Conservation (phyloP, 2,113 vertebrate species). For the Parus major region DNA sequence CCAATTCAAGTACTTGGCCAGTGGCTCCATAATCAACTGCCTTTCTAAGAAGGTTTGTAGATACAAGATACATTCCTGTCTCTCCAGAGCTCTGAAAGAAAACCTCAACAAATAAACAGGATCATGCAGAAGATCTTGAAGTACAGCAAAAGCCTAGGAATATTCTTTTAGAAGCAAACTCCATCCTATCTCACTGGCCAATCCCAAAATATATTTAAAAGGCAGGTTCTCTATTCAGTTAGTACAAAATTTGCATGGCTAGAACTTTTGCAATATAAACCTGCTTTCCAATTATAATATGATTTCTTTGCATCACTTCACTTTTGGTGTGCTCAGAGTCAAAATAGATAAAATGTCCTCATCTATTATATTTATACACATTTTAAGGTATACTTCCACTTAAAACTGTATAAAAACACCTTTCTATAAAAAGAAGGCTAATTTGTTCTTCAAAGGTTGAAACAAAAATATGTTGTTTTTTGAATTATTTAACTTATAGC, state of each 20-base stretch:
- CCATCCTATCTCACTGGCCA: background rate
- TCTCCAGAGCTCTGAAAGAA: background rate
- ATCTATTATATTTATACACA: background rate
- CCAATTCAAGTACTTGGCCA: background rate
- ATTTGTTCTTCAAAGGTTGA: background rate
- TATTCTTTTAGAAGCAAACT: background rate
- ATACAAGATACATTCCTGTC: background rate
- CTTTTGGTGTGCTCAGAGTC: background rate
- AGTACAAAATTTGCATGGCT: background rate
- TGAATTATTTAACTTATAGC: background rate
- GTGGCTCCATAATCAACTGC: background rate
- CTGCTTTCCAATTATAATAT: background rate
- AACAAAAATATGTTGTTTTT: background rate
- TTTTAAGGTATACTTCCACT: background rate
- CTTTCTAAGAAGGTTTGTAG: background rate
- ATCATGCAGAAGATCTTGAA: background rate
- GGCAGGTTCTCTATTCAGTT: background rate
- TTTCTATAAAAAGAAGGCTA: background rate
- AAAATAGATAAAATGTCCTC: background rate
- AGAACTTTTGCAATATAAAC: background rate
- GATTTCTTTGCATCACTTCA: background rate
- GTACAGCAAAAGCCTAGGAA: background rate
- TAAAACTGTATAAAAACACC: background rate
- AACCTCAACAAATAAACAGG: accelerated
- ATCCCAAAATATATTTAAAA: background rate